These are phyloP conservation scores for Apostichopus leukothele DNA, from an alignment of 53 echinoderm and acorn worm species.

Conservation along the genomic window DNA sequence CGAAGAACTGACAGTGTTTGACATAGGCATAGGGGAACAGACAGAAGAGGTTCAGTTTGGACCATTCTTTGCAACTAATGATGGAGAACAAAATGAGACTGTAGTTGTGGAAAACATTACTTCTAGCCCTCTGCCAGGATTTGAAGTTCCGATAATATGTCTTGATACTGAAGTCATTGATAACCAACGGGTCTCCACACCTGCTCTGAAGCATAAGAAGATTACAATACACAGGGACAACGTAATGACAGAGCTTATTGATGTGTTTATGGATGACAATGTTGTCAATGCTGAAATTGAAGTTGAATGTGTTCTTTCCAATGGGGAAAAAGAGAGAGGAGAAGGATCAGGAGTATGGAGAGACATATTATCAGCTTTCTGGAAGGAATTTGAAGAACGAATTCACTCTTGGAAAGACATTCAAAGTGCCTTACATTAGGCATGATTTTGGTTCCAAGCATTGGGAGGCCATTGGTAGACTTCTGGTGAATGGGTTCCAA, in stretches of 20 bases:
- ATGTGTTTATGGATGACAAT: conserved; percentile 6
- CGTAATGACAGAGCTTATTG: conserved; percentile 6
- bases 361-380: conserved; percentile 7
- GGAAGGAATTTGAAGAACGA: conserved; percentile 23
- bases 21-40: neutral
- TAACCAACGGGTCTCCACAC: neutral
- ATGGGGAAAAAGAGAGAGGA: conserved; percentile 22
- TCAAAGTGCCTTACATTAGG: conserved; percentile 22
- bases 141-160: neutral
- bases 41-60: conserved; percentile 6
- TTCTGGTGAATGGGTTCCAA: neutral
- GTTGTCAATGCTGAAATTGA: neutral
- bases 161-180: neutral
- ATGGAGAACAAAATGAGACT: conserved; percentile 24
- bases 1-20: neutral
- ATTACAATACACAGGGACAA: conserved; percentile 6
- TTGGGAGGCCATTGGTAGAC: conserved; percentile 21
- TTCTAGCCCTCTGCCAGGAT: conserved; percentile 18
- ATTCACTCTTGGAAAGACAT: conserved; percentile 8
- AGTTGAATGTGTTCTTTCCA: conserved; percentile 10
- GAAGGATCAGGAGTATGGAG: conserved; percentile 33
- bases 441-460: conserved; percentile 24
- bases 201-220: neutral
- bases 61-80: neutral
- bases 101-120: neutral